Percentiles rank a stretch among this genome's conserved stretches.
phyloP scores from a whole-genome alignment of 2,888 invertebrate species.

The Erebia aethiops region DNA sequence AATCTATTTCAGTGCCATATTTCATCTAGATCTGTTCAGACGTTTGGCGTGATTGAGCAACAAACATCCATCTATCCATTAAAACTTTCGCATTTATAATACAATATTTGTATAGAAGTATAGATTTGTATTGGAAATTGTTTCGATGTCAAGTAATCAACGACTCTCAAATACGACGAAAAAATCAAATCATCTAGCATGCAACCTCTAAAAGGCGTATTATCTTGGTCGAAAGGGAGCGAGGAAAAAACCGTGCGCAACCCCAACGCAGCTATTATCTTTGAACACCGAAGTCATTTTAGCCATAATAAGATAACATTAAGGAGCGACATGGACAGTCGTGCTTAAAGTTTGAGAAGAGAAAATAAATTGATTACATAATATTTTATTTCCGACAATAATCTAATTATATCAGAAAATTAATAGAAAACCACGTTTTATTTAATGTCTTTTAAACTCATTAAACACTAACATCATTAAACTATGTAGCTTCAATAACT shows the following conservation, averaged over 20 bases:
- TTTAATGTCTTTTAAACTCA: too few relatives aligned
- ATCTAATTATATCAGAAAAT: too few relatives aligned
- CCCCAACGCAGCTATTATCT: constrained; percentile 77
- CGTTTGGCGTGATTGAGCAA: too few relatives aligned
- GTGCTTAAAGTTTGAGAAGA: constrained; percentile 54
- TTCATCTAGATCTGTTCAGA: too few relatives aligned
- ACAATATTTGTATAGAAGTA: too few relatives aligned
- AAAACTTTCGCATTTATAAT: too few relatives aligned
- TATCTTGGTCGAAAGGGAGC: constrained; percentile 66
- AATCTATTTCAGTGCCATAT: too few relatives aligned
- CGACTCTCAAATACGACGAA: constrained; percentile 48
- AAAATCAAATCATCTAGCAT: constrained; percentile 71
- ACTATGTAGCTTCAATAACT: too few relatives aligned
- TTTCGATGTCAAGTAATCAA: constrained; percentile 43
- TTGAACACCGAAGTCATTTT: constrained; percentile 82
- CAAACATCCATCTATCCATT: too few relatives aligned
- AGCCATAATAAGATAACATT: constrained; percentile 83
- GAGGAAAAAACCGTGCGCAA: constrained; percentile 69
- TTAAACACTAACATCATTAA: too few relatives aligned
- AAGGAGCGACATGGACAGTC: constrained; percentile 62
- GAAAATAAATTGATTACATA: background rate
- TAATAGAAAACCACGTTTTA: too few relatives aligned
- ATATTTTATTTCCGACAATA: too few relatives aligned
- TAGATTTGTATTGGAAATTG: background rate
- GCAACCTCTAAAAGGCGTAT: constrained; percentile 73